Evolutionary conservation across 2,113 vertebrate genomes (phyloP).

Genomic region (Fukomys damarensis): DNA sequence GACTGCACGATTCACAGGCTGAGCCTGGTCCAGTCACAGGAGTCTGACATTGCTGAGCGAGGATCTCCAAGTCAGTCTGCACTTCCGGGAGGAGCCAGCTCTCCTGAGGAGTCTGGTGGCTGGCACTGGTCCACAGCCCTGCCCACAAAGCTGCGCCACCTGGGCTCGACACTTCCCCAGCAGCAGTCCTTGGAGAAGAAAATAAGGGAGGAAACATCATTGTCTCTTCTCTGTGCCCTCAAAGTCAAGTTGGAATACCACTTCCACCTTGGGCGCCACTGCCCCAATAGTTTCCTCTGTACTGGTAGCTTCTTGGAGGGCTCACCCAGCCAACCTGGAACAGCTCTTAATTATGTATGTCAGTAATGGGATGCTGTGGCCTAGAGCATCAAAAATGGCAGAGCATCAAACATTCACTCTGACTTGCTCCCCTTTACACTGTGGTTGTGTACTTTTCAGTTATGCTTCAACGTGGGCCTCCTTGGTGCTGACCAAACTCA

Average conservation of each 20-base stretch:
- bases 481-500: not conserved
- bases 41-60: constrained; percentile 43
- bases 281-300: not conserved
- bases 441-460: not conserved
- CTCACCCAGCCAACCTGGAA: not conserved
- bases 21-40: not conserved
- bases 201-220: not conserved
- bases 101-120: not conserved
- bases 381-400: not conserved
- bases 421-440: not conserved
- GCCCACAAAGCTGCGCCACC: not conserved
- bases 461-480: not conserved
- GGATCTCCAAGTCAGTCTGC: not conserved
- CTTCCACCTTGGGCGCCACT: not conserved
- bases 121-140: not conserved
- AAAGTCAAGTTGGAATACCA: not conserved
- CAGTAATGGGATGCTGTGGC: not conserved
- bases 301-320: not conserved
- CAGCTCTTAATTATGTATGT: not conserved
- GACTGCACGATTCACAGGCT: not conserved
- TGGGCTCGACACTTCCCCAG: not conserved
- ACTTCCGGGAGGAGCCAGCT: not conserved
- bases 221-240: not conserved
- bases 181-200: not conserved
- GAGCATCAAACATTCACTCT: not conserved